Conservation (phyloP, 2,888 invertebrate species). For the Acleris sparsana region DNA sequence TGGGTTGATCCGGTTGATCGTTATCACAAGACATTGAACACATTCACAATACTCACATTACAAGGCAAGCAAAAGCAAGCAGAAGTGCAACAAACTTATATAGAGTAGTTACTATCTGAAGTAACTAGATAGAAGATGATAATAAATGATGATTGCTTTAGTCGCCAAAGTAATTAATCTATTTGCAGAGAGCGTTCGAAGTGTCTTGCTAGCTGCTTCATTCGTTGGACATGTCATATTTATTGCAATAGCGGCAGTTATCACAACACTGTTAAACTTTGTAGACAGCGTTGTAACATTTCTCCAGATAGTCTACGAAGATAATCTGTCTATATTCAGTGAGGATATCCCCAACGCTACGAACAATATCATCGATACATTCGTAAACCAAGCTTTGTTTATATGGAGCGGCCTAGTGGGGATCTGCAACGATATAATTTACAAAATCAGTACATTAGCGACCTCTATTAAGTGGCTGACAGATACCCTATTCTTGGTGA, state of each 20-base stretch:
- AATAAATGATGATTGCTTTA: constrained; percentile 65
- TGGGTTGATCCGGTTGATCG: too few relatives aligned
- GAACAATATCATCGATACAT: constrained; percentile 46
- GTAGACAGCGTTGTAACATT: constrained; percentile 55
- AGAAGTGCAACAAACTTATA: neutral
- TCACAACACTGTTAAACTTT: constrained; percentile 48
- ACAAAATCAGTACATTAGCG: constrained; percentile 47
- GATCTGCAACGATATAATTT: constrained; percentile 46
- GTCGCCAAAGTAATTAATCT: constrained; percentile 65
- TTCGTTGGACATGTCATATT: constrained; percentile 69
- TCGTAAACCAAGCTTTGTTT: constrained; percentile 44
- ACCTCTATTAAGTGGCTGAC: constrained; percentile 49
- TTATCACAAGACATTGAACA: too few relatives aligned
- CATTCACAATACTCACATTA: too few relatives aligned
- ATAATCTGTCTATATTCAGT: constrained; percentile 65
- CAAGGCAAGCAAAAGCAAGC: too few relatives aligned
- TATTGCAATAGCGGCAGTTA: constrained; percentile 52
- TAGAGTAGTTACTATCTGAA: neutral
- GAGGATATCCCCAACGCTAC: constrained; percentile 67
- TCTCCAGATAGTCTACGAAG: constrained; percentile 74
- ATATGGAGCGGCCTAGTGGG: constrained; percentile 50
- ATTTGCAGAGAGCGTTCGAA: constrained; percentile 59
- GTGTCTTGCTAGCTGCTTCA: constrained; percentile 59
- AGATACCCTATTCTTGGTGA: constrained; percentile 48
- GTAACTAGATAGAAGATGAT: constrained; percentile 42